Evolutionary conservation across 2,113 vertebrate genomes (phyloP), one percentile per base, ranked within the genome.

Genomic region (Dromiciops gliroides): DNA sequence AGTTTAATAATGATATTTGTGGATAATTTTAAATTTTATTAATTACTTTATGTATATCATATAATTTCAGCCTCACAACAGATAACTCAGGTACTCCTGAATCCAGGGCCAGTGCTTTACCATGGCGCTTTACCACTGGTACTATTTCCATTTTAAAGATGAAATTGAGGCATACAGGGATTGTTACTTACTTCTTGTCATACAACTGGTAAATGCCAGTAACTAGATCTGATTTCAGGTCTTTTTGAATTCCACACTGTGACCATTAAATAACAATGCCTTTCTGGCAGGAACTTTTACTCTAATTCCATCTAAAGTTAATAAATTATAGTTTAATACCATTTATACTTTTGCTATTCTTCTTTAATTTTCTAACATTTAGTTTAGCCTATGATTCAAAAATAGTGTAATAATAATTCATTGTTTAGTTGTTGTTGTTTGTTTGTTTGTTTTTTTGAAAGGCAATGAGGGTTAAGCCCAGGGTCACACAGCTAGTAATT

Each of bases 311-410:
- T 67, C 31, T 67, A 37, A 67, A n/a, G 60, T 48, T 56, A 37
- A 90, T 22, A 83, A 90, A 37, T 90, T 92, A 90, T 94, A 67
- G 26, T 88, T 51, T 94, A 92, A 89, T 51, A 1, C 37, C n/a
- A 51, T 51, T 92, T 90, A 94, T 60, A 89, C 50, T 91, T 92
- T 93, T 92, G 1, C 12, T 93, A 0, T 92, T 94, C 92, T 88
- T 56, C 93, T 7, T 83, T 92, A 23, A 91, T 92, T 96, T 91
- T 91, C 10, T 91, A 12, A 89, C 14, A 90, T 95, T 92, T 92
- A 91, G 22, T 56, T 97, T 1, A 51, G 53, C 31, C 93, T 25
- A 67, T 89, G 92, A 50, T 28, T 48, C 51, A 60, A 92, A 90
- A 93, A 47, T 92, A 26, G 7, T 56, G 6, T 56, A 26, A 26